These are phyloP conservation scores for Plebejus anna DNA, from an alignment of 2,888 invertebrate genomes.

Conservation along the genomic window DNA sequence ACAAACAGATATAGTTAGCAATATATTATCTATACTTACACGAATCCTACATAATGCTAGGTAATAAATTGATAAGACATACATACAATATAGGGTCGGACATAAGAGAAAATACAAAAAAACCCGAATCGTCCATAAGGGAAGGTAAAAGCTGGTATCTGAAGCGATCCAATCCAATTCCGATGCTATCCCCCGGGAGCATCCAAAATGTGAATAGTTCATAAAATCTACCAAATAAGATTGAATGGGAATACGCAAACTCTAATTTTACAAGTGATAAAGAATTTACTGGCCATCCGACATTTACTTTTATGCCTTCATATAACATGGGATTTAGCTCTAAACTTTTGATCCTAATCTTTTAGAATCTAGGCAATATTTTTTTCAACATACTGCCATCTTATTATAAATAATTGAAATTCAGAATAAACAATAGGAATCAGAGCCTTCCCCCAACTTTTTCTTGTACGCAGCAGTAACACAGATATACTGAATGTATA, in stretches of 20 bases:
- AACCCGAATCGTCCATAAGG: neutral
- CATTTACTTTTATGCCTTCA: neutral
- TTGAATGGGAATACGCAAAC: slow-evolving; percentile 13
- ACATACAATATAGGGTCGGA: neutral
- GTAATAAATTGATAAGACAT: neutral
- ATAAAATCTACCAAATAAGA: slow-evolving; percentile 23
- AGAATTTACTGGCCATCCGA: neutral
- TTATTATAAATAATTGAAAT: too few relatives aligned
- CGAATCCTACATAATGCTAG: neutral
- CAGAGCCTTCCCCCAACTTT: too few relatives aligned
- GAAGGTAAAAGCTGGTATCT: slow-evolving; percentile 20
- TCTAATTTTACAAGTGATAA: slow-evolving; percentile 11
- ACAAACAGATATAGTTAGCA: too few relatives aligned
- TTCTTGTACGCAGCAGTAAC: too few relatives aligned
- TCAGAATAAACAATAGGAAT: too few relatives aligned
- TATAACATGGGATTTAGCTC: neutral
- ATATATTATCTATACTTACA: neutral
- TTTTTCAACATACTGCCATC: too few relatives aligned
- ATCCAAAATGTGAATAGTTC: slow-evolving; percentile 21
- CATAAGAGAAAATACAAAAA: slow-evolving; percentile 12
- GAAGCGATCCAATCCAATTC: slow-evolving; percentile 27
- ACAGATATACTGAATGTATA: too few relatives aligned
- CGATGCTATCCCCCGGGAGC: slow-evolving; percentile 20
- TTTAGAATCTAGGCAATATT: too few relatives aligned
- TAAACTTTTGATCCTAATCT: neutral